phyloP scores from a whole-genome alignment of 2,113 vertebrate genomes.

The Rhabdornis inornatus region DNA sequence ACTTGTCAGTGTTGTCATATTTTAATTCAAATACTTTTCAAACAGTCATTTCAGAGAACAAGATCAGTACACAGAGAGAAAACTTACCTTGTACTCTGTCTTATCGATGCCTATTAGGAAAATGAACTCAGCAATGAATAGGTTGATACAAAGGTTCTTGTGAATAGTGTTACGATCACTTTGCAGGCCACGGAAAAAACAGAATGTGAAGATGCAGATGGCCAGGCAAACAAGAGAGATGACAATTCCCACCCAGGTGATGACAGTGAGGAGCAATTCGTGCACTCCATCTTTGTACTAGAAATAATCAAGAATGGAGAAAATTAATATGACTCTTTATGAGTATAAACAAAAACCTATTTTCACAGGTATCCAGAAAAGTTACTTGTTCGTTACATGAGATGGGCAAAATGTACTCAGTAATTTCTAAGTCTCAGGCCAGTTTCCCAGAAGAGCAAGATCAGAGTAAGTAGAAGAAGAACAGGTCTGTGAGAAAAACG shows the following conservation, averaged over 20 bases:
- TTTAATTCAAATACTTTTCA: slow-evolving; percentile 65
- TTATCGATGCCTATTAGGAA: slow-evolving; percentile 98
- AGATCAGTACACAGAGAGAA: slow-evolving; percentile 56
- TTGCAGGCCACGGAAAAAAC: slow-evolving; percentile 98
- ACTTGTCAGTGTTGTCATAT: slow-evolving; percentile 29
- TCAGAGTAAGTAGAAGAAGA: background rate
- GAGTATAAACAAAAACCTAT: slow-evolving; percentile 30
- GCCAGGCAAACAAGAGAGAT: slow-evolving; percentile 94
- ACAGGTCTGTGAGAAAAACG: background rate
- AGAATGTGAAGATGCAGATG: slow-evolving; percentile 99
- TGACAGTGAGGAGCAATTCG: slow-evolving; percentile 89
- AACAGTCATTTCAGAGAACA: slow-evolving; percentile 55
- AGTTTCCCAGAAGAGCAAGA: slow-evolving; percentile 5
- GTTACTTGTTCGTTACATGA: slow-evolving; percentile 9
- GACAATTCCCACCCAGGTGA: slow-evolving; percentile 95
- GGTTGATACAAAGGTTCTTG: slow-evolving; percentile 98
- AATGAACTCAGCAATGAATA: slow-evolving; percentile 97
- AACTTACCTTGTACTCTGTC: slow-evolving; percentile 89
- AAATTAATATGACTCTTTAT: slow-evolving; percentile 53
- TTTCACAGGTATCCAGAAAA: slow-evolving; percentile 42
- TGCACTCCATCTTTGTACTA: slow-evolving; percentile 85
- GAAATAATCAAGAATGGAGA: slow-evolving; percentile 55
- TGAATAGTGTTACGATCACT: slow-evolving; percentile 99
- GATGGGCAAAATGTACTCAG: slow-evolving; percentile 16
- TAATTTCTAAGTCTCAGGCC: background rate